A percentile compares a stretch with the other conserved stretches of the same genome.
Evolutionary conservation across 2,888 invertebrate species (phyloP).

Genomic region (Chorisops tibialis): DNA sequence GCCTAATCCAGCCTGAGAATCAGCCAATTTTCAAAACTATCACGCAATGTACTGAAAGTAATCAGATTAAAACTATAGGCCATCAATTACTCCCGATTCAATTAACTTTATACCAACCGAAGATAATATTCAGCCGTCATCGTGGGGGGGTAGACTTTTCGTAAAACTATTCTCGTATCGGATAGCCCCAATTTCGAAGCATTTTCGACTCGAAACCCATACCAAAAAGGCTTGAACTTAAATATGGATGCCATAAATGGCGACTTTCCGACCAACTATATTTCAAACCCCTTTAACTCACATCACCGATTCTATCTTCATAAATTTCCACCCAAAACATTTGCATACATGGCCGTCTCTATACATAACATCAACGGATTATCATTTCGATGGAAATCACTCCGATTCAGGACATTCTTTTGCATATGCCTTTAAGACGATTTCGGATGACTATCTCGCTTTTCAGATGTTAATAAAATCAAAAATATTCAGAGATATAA

Average conservation of each 20-base stretch:
- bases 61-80: constrained; percentile 25
- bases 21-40: constrained; percentile 12
- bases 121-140: too few relatives aligned
- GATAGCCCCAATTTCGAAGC: too few relatives aligned
- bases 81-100: constrained; percentile 25
- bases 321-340: too few relatives aligned
- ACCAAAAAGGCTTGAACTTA: constrained; percentile 1
- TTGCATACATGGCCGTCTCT: constrained; percentile 20
- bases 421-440: constrained; percentile 10
- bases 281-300: neutral
- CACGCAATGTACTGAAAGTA: constrained; percentile 26
- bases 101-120: constrained; percentile 3
- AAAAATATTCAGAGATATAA: constrained; percentile 32
- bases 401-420: constrained; percentile 28
- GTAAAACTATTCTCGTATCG: too few relatives aligned
- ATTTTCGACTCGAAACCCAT: too few relatives aligned
- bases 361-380: constrained; percentile 29
- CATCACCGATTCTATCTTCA: neutral
- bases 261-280: constrained; percentile 12
- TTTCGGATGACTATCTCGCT: neutral
- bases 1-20: too few relatives aligned
- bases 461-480: constrained; percentile 30
- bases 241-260: constrained; percentile 21
- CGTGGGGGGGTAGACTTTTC: too few relatives aligned
- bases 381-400: constrained; percentile 34